Evolutionary conservation across 1,140 invertebrate genomes (phyloP).

Genomic region (Cephus cinctus): DNA sequence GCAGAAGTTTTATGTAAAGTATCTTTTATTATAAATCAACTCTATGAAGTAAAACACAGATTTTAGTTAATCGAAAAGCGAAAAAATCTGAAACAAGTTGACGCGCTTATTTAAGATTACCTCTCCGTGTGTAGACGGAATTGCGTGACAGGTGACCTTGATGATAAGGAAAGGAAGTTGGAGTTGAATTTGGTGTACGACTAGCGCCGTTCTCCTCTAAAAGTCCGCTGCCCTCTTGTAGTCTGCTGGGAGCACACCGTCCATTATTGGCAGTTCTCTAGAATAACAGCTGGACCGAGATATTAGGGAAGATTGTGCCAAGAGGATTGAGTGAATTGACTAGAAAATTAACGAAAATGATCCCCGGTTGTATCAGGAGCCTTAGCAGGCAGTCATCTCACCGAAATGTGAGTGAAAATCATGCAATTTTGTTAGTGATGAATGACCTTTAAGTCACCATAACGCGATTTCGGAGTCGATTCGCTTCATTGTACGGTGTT

Average conservation of each 20-base stretch:
- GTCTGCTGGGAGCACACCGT: background rate
- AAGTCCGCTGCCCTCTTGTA: constrained; percentile 7
- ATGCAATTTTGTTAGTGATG: constrained; percentile 18
- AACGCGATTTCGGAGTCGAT: constrained; percentile 6
- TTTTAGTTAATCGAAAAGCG: no score
- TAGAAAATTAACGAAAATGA: constrained; percentile 33
- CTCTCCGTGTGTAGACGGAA: no score
- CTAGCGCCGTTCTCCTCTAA: background rate
- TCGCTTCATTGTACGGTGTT: constrained; percentile 6
- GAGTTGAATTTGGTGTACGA: background rate
- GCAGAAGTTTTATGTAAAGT: no score
- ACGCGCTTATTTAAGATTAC: no score
- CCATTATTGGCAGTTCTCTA: background rate
- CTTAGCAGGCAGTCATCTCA: constrained; percentile 35
- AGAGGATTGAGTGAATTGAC: background rate
- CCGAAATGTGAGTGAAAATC: constrained; percentile 42
- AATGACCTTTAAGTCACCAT: constrained; percentile 38
- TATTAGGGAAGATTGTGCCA: background rate
- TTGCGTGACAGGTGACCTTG: no score
- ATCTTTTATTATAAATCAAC: no score
- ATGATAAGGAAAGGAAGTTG: no score
- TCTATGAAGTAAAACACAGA: no score
- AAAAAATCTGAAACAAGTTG: no score
- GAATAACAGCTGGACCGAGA: background rate
- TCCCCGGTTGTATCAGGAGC: constrained; percentile 41